Conservation (phyloP, 2,888 invertebrate genomes). For the Thysanoteuthis rhombus region DNA sequence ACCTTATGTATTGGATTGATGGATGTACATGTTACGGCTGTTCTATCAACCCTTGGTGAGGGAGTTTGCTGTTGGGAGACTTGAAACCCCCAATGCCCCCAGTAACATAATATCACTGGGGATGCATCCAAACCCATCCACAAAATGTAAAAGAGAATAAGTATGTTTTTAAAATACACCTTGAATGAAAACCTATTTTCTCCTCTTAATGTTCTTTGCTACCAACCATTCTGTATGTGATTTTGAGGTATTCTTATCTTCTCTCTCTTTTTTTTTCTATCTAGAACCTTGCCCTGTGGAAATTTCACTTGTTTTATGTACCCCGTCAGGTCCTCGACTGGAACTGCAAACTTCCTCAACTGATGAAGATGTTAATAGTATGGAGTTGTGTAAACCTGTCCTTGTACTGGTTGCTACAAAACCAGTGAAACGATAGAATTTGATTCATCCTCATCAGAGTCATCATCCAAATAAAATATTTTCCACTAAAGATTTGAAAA, state of each 20-base stretch:
- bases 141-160: too few relatives aligned
- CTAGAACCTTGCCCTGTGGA: slow-evolving; percentile 58
- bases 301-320: slow-evolving; percentile 49
- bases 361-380: slow-evolving; percentile 35
- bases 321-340: slow-evolving; percentile 37
- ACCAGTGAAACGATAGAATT: slow-evolving; percentile 45
- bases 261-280: slow-evolving; percentile 35
- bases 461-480: neutral
- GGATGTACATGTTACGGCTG: too few relatives aligned
- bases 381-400: slow-evolving; percentile 57
- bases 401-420: slow-evolving; percentile 54
- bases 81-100: too few relatives aligned
- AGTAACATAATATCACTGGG: too few relatives aligned
- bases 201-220: neutral
- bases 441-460: neutral
- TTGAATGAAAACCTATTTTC: neutral
- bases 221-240: neutral
- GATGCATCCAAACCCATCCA: too few relatives aligned
- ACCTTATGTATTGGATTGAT: too few relatives aligned
- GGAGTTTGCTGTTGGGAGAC: too few relatives aligned
- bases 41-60: too few relatives aligned
- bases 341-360: slow-evolving; percentile 34
- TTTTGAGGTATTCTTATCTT: neutral
- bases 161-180: too few relatives aligned
- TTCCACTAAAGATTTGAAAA: neutral